Evolutionary conservation across 2,888 invertebrate genomes (phyloP).

Genomic region (Acronicta alni): DNA sequence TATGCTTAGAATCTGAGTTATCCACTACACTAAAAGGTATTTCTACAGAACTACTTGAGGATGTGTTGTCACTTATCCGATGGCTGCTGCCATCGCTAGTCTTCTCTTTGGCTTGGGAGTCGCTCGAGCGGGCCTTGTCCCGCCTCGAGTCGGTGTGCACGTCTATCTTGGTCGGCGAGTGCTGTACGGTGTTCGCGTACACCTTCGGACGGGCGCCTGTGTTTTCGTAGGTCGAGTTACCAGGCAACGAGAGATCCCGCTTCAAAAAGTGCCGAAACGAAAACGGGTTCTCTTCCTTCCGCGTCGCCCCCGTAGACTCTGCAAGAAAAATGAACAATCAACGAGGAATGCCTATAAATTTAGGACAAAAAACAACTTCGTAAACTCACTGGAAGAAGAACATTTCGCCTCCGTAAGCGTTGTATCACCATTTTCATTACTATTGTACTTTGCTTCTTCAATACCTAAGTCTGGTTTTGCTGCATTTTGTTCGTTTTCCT

Average conservation of each 20-base stretch:
- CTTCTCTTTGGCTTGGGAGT: conserved; percentile 81
- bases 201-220: conserved; percentile 95
- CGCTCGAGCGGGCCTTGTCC: conserved; percentile 73
- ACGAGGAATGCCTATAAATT: conserved; percentile 78
- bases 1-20: conserved; percentile 85
- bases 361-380: conserved; percentile 85
- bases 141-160: conserved; percentile 74
- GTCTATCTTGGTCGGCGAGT: conserved; percentile 82
- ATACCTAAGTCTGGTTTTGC: conserved; percentile 85
- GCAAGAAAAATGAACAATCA: conserved; percentile 71
- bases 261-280: conserved; percentile 96
- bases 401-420: conserved; percentile 77
- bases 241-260: conserved; percentile 89
- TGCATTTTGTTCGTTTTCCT: conserved; percentile 80
- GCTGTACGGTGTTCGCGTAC: conserved; percentile 85
- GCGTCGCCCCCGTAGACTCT: conserved; percentile 82
- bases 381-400: conserved; percentile 84
- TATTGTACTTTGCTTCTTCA: conserved; percentile 84
- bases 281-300: conserved; percentile 93
- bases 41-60: conserved; percentile 84
- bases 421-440: conserved; percentile 78
- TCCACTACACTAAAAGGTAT: conserved; percentile 86
- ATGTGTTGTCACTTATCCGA: conserved; percentile 78
- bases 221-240: conserved; percentile 90
- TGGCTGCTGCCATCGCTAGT: conserved; percentile 70